Conservation (phyloP, 2,113 vertebrate species). For the Cepphus grylle region DNA sequence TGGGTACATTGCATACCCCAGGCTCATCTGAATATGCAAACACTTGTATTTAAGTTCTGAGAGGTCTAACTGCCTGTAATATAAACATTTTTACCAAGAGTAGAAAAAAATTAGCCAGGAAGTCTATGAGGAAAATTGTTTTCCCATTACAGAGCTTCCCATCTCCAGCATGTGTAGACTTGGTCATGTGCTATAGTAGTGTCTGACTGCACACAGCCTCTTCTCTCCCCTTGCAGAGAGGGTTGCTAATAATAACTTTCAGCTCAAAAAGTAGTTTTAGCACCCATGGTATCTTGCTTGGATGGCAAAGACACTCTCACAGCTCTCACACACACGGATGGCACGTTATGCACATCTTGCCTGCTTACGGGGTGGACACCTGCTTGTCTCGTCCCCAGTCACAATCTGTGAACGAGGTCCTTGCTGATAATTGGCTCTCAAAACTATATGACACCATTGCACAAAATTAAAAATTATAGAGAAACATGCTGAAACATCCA, state of each 20-base stretch:
- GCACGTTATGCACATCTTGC: background rate
- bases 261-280: background rate
- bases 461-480: background rate
- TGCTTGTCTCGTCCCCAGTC: background rate
- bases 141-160: background rate
- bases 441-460: background rate
- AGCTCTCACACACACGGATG: background rate
- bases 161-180: background rate
- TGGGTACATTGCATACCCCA: background rate
- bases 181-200: fast-evolving
- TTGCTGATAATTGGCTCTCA: background rate
- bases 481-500: background rate
- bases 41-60: background rate
- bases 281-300: background rate
- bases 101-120: background rate
- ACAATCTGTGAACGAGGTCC: background rate
- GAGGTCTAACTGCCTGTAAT: background rate
- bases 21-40: background rate
- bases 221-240: background rate
- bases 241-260: background rate
- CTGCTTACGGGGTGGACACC: background rate
- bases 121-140: background rate
- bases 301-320: background rate
- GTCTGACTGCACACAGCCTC: background rate
- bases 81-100: background rate